phyloP scores from a whole-genome alignment of 2,797 vertebrate genomes.

The Bradypodion ventrale region DNA sequence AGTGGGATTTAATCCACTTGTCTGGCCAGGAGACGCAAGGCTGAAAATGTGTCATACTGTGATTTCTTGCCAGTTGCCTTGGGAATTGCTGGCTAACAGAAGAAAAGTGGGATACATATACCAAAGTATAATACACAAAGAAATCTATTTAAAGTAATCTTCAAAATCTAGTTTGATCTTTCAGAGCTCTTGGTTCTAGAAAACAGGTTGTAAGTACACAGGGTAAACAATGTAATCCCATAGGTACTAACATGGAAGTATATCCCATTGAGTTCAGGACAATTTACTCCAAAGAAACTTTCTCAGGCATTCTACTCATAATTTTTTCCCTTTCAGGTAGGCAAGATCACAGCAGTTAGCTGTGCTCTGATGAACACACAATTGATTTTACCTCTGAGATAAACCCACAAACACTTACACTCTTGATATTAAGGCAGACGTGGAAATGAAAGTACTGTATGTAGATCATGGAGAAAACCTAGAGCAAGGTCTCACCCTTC shows the following conservation, averaged over 20 bases:
- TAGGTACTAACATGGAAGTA: neutral
- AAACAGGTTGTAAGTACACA: neutral
- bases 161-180: neutral
- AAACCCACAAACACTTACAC: no score
- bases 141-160: neutral
- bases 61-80: neutral
- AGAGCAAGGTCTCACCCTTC: neutral
- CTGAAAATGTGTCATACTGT: neutral
- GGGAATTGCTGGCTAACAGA: neutral
- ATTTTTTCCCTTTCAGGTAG: no score
- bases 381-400: no score
- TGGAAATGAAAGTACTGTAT: neutral
- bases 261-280: neutral
- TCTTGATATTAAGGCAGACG: neutral
- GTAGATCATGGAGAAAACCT: neutral
- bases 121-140: neutral
- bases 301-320: neutral
- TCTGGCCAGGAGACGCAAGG: no score
- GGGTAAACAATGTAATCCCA: neutral
- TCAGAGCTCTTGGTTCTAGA: neutral
- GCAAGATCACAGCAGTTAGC: no score
- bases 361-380: no score
- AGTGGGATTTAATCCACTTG: no score
- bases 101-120: neutral
- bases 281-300: neutral